A percentile compares a stretch with the other conserved stretches of the same genome.
phyloP scores from a whole-genome alignment of 2,888 invertebrate genomes.

The Falcaria lacertinaria region DNA sequence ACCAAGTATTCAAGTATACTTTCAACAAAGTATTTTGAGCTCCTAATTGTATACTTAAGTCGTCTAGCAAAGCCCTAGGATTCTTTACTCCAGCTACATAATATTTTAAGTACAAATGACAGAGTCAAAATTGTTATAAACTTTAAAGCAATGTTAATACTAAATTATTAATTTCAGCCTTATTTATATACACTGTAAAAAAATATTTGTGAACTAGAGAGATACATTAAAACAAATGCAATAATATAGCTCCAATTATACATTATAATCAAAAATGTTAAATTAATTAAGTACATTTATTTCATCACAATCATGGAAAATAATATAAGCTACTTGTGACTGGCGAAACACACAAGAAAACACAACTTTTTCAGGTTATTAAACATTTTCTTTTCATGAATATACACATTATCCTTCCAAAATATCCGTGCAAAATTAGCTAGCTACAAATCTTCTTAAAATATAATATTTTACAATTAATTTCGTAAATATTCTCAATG shows the following conservation, averaged over 20 bases:
- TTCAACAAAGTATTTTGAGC: no score
- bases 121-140: conserved; percentile 12
- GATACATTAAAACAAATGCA: conserved; percentile 39
- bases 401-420: conserved; percentile 47
- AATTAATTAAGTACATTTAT: conserved; percentile 59
- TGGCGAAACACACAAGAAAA: conserved; percentile 30
- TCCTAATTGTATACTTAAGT: no score
- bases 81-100: conserved; percentile 4
- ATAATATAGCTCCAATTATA: conserved; percentile 38
- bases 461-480: conserved; percentile 18
- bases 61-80: not conserved
- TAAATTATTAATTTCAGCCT: conserved; percentile 53
- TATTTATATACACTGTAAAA: conserved; percentile 58
- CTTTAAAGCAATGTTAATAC: conserved; percentile 42
- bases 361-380: conserved; percentile 22
- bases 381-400: conserved; percentile 19
- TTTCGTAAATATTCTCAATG: not conserved
- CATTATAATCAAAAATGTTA: conserved; percentile 18
- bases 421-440: conserved; percentile 60
- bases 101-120: conserved; percentile 12
- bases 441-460: conserved; percentile 56
- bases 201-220: conserved; percentile 31
- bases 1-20: no score
- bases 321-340: conserved; percentile 7
- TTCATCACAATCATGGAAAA: conserved; percentile 49